Evolutionary conservation across 2,797 vertebrate genomes (phyloP), one percentile per base, ranked within the genome.

Genomic region (Galago senegalensis): DNA sequence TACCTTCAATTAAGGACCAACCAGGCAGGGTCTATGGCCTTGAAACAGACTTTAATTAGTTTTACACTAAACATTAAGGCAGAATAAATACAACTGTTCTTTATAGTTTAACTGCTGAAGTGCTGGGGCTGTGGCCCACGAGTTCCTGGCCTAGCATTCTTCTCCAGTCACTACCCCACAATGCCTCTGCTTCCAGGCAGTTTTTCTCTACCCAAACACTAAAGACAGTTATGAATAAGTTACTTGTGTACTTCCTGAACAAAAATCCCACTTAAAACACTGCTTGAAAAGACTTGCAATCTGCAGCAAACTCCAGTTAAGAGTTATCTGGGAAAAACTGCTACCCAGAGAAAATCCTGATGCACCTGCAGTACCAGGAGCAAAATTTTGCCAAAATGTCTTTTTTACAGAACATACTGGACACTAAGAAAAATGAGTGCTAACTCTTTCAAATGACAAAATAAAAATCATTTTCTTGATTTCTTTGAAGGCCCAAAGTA

Each of bases 11-110:
- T 77, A 94, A 49, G 31, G 58, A 20, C 79, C 73, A 65, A 86
- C 70, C 89, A 79, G 75, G 76, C 7, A 27, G 46, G 76, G 83
- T 34, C 89, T 65, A 58, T 0, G n/a, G 87, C 93, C 85, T 95
- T 88, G 34, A 60, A 89, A 86, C 61, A 87, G 43, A 88, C 58
- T 83, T 96, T 86, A 90, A 89, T 91, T 76, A 93, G 85, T 46
- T 87, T 40, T 65, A 46, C 65, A 34, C 84, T 87, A 29, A 87
- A 73, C 61, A 21, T 49, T 60, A 89, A 77, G 63, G 76, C 11
- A 60, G 87, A 34, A 43, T 58, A 85, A 81, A 60, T 3, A 56
- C 69, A 75, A 84, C 53, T 37, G 37, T 53, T 76, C 63, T 43
- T 60, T 11, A 81, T n/a, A 91, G 79, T 69, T 79, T 58, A 67